Base-by-base conservation (phyloP, 2,113 vertebrate species). In the Calonectris borealis region DNA sequence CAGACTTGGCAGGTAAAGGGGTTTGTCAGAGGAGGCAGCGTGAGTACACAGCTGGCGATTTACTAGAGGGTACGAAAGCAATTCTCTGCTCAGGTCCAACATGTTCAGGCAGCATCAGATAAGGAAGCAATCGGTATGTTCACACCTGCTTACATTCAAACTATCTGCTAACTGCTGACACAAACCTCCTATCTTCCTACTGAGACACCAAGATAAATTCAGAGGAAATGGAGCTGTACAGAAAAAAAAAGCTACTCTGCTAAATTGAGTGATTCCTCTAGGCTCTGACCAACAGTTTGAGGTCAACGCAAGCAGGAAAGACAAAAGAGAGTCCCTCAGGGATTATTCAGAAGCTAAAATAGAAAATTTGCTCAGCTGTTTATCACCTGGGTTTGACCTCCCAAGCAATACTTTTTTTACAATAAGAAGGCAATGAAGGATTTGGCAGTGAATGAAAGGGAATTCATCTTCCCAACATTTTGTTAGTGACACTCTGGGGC, bases 371-470 rank as follows among this genome's bases (percentile, higher is more conserved):
- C 82, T 96, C 83, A 86, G 70, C 86, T 93, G 81, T 95, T 97
- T 96, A 83, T 96, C 92, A 96, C 96, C 94, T 93, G 91, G 61
- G n/a, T 92, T 96, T 97, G 96, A 95, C 95, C 82, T 93, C 71
- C 40, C 61, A 69, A 79, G 57, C 38, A 93, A 48, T 83, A 6
- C 58, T n/a, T 58, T 73, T 77, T 93, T 66, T 29, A 69, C 68
- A 85, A 65, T 51, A 79, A 68, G 49, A 54, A 70, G 86, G 38
- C 80, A 94, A 14, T 66, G 84, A 95, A 91, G 36, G 80, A 94
- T 95, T 88, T 94, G 78, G 60, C 81, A 94, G 54, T 83, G 86
- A 92, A 96, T 82, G 57, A 94, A 94, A 88, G 77, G 14, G n/a
- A 92, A 82, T 93, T 92, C 3, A 48, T 93, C 85, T 94, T 94